These are phyloP conservation scores for Mormyrus lacerda DNA, from an alignment of 2,113 vertebrate species.

Conservation along the genomic window DNA sequence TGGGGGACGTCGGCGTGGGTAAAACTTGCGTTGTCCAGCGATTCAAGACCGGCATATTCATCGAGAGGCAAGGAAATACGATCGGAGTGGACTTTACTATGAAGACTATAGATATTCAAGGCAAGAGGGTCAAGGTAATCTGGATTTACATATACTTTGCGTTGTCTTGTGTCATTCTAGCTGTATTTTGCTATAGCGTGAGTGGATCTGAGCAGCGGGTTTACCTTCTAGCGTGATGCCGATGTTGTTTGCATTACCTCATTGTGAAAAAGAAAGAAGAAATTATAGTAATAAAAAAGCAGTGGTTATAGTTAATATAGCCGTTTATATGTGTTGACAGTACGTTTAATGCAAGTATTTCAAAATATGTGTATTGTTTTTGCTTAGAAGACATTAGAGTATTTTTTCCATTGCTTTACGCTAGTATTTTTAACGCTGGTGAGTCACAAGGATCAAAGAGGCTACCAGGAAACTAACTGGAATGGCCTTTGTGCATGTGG, in stretches of 20 bases:
- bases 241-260: neutral
- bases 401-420: neutral
- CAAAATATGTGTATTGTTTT: neutral
- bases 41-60: conserved; percentile 73
- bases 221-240: neutral
- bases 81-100: conserved; percentile 83
- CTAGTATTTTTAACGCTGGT: neutral
- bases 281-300: neutral
- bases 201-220: neutral
- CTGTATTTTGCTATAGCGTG: neutral
- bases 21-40: conserved; percentile 81
- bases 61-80: conserved; percentile 74
- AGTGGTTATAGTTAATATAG: neutral
- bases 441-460: neutral
- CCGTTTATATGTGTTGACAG: neutral
- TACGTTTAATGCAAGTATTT: neutral
- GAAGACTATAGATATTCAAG: conserved; percentile 77
- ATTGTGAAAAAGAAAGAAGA: neutral
- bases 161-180: neutral
- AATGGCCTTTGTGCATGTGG: neutral
- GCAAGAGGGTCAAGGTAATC: conserved; percentile 74
- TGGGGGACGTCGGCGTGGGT: conserved; percentile 77
- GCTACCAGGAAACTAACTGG: neutral
- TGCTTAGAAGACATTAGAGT: neutral
- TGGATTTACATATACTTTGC: neutral